Base-by-base conservation (phyloP, 1,140 invertebrate genomes). In the Brachionus sp. region DNA sequence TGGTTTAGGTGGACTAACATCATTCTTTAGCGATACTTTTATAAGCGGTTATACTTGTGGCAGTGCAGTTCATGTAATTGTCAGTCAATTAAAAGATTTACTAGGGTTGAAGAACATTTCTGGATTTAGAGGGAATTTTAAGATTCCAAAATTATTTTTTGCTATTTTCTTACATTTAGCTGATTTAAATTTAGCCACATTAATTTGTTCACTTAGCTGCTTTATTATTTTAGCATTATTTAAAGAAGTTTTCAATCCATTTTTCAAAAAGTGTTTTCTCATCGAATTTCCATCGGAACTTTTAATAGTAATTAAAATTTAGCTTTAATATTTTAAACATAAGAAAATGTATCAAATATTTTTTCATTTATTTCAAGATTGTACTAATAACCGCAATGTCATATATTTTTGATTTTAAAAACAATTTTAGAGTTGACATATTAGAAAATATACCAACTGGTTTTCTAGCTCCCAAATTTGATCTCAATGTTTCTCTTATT, bases 401-500 rank as follows among this genome's bases (percentile, higher is more conserved):
- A 25, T 75, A 29, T 50, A 39, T 39, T 33, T 25, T 75, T 25
- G 70, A 12, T 44, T 9, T 75, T 7, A 75, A 13, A 19, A 39
- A 46, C 29, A 46, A 75, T 46, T 75, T 25, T 33, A 75, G 44
- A 50, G 70, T 75, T 0, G 9, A 39, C 16, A 75, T 75, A 25
- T 75, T 75, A 12, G 7, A 75, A 13, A 46, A 3, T 4, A 75
- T 75, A 10, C 70, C 70, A 6, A 75, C 70, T 25, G 70, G 70
- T 25, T 46, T 75, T 46, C 70, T 39, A 12, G 37, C 42, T 23
- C 70, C 70, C 7, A 75, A 19, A 23, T 25, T 75, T 39, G 9
- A 23, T 46, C 87, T 87, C 0, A 84, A 85, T 12, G 57, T 87
- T 29, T 83, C 84, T 3, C 83, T 84, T 4, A 29, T 75, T 10